A percentile compares a stretch with the other conserved stretches of the same genome.
Evolutionary conservation across 2,888 invertebrate species (phyloP).

Genomic region (Chrysolina oricalcia): DNA sequence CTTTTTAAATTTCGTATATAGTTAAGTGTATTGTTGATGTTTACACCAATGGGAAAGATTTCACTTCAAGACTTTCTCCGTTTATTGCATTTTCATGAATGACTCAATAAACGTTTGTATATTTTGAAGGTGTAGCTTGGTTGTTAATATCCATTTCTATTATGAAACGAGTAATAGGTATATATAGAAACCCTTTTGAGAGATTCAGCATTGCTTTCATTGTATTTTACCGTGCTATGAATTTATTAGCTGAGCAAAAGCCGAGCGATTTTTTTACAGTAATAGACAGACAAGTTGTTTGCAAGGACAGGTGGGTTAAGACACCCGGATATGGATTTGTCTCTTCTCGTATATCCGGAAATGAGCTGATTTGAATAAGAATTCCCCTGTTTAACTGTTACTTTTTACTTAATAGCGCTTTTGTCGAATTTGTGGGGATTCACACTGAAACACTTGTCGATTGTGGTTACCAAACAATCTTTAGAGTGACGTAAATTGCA

Average conservation of each 20-base stretch:
- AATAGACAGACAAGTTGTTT: constrained; percentile 51
- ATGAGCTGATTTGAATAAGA: constrained; percentile 19
- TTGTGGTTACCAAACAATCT: too few species aligned
- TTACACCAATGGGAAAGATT: too few species aligned
- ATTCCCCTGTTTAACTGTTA: neutral
- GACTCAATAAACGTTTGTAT: too few species aligned
- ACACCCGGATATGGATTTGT: constrained; percentile 56
- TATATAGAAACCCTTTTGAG: neutral
- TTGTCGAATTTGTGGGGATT: neutral
- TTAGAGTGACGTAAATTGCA: too few species aligned
- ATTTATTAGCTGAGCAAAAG: constrained; percentile 24
- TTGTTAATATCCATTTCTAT: too few species aligned
- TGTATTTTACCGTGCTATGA: constrained; percentile 33
- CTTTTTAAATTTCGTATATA: too few species aligned
- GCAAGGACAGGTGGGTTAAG: constrained; percentile 57
- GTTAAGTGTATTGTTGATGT: too few species aligned
- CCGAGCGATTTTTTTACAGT: constrained; percentile 45
- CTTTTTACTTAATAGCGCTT: neutral
- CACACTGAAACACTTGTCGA: too few species aligned
- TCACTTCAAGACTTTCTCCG: too few species aligned
- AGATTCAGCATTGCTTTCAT: neutral
- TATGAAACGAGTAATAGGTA: too few species aligned
- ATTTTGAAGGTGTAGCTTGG: too few species aligned
- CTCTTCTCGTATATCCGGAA: constrained; percentile 51
- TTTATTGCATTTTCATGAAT: too few species aligned